These are phyloP conservation scores for Trachymyrmex cornetzi DNA, from an alignment of 1,140 invertebrate genomes.

Conservation along the genomic window DNA sequence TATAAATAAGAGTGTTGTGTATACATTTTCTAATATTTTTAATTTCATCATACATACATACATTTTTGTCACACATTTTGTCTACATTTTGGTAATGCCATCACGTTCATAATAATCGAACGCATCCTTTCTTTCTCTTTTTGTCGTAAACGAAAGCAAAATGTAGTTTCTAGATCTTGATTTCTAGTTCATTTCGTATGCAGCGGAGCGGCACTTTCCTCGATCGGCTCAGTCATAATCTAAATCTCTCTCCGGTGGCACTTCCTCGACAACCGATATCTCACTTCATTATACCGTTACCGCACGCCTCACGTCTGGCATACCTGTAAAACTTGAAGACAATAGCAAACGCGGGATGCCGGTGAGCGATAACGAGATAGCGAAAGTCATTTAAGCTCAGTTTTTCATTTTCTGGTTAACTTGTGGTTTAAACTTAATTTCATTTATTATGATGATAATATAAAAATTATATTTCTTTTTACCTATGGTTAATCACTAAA, in stretches of 20 bases:
- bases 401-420: too few relatives aligned
- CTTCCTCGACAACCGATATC: slow-evolving; percentile 34
- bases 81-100: neutral
- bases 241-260: slow-evolving; percentile 9
- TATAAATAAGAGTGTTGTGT: neutral
- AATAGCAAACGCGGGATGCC: slow-evolving; percentile 5
- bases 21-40: neutral
- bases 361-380: slow-evolving; percentile 10
- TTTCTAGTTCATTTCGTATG: neutral
- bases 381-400: slow-evolving; percentile 10
- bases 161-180: slow-evolving; percentile 17
- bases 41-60: too few relatives aligned
- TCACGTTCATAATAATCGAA: neutral
- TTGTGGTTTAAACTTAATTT: too few relatives aligned
- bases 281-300: slow-evolving; percentile 7
- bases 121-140: neutral
- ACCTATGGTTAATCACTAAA: too few relatives aligned
- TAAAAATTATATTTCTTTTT: too few relatives aligned
- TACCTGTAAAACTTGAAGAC: neutral
- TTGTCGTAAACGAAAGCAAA: slow-evolving; percentile 9
- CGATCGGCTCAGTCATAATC: neutral
- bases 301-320: neutral
- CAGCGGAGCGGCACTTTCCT: neutral
- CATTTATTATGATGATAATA: too few relatives aligned
- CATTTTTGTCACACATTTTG: neutral